phyloP scores from a whole-genome alignment of 2,888 invertebrate genomes.

The Theristus sp. region DNA sequence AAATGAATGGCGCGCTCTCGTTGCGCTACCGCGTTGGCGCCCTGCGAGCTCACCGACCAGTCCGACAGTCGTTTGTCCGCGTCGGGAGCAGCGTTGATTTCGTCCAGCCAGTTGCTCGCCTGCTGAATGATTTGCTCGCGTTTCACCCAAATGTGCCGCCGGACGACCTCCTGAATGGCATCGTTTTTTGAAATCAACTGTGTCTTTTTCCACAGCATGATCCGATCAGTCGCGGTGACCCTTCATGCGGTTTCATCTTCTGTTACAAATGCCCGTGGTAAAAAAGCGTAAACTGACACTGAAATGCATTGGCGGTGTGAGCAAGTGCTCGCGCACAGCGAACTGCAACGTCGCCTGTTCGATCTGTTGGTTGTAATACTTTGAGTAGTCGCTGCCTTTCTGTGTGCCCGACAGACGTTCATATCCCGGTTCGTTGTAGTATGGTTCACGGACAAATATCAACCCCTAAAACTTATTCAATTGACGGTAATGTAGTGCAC shows the following conservation, averaged over 20 bases:
- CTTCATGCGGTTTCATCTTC: too few species aligned
- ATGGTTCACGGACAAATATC: conserved; percentile 42
- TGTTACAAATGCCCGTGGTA: too few species aligned
- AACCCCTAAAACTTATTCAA: conserved; percentile 41
- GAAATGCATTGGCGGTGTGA: conserved; percentile 16
- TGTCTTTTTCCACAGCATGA: too few species aligned
- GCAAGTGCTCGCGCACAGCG: conserved; percentile 23
- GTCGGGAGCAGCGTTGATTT: neutral
- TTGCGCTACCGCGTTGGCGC: neutral
- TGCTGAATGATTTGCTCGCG: conserved; percentile 20
- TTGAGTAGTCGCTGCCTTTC: conserved; percentile 21
- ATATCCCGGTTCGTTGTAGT: conserved; percentile 46
- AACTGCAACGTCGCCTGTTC: conserved; percentile 27
- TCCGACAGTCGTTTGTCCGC: neutral
- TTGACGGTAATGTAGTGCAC: too few species aligned
- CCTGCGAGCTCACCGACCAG: neutral
- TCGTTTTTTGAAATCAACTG: neutral
- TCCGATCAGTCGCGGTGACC: too few species aligned
- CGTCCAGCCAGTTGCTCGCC: conserved; percentile 4
- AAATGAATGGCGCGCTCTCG: neutral
- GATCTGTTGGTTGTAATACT: conserved; percentile 25
- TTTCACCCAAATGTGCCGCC: conserved; percentile 25
- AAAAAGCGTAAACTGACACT: too few species aligned
- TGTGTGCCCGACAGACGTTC: conserved; percentile 29
- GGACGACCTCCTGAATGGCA: conserved; percentile 17